phyloP scores from a whole-genome alignment of 2,113 vertebrate genomes.

The chimpanzee (Pan troglodytes) region DNA sequence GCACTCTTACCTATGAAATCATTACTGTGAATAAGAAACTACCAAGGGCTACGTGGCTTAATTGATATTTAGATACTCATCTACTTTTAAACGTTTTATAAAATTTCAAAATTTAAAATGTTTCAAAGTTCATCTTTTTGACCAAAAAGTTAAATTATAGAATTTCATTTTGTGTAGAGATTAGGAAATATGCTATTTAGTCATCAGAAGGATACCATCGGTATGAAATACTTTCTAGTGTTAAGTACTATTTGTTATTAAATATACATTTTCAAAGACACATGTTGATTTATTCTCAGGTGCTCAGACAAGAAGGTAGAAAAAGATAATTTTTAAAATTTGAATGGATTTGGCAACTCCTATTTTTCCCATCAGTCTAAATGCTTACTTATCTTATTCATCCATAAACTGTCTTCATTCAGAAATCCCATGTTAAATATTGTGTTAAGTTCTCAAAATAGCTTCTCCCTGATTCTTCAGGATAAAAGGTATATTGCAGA shows the following conservation, averaged over 20 bases:
- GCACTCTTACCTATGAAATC: background rate
- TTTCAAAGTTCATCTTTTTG: background rate
- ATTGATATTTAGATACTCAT: background rate
- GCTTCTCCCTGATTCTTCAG: background rate
- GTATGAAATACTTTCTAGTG: background rate
- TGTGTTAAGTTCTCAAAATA: background rate
- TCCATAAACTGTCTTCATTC: background rate
- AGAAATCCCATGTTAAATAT: background rate
- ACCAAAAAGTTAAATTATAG: background rate
- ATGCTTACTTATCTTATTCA: background rate
- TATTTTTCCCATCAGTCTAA: background rate
- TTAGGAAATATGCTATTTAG: background rate
- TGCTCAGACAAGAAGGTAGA: background rate
- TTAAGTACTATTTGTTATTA: background rate
- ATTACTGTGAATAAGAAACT: background rate
- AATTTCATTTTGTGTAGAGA: background rate
- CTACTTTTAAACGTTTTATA: background rate
- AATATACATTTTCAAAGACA: background rate
- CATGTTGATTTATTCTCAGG: background rate
- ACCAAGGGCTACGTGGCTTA: background rate
- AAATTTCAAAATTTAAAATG: background rate
- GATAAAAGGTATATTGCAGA: background rate
- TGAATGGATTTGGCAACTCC: background rate
- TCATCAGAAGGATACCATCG: background rate
- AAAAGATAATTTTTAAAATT: background rate